These are phyloP conservation scores for Struthidea cinerea DNA, from an alignment of 2,113 vertebrate genomes.

Conservation along the genomic window DNA sequence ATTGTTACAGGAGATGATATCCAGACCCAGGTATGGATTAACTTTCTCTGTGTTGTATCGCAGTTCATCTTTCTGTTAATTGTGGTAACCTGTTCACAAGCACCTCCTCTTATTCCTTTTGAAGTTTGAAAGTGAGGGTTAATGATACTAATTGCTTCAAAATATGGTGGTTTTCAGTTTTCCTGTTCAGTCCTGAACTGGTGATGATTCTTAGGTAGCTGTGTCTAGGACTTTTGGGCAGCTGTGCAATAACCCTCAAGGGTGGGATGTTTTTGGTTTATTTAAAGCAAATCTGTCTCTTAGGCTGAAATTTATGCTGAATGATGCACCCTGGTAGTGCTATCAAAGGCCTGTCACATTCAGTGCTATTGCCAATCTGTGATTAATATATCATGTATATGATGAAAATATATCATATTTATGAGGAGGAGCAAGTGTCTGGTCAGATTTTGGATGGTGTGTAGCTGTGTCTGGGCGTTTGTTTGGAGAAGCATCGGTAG, in stretches of 20 bases:
- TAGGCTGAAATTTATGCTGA: background rate
- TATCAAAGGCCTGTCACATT: background rate
- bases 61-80: background rate
- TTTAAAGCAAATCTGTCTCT: background rate
- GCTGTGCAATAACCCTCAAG: background rate
- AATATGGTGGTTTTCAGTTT: background rate
- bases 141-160: background rate
- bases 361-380: background rate
- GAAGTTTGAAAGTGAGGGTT: background rate
- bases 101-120: background rate
- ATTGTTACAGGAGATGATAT: conserved; percentile 97
- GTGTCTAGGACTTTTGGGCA: background rate
- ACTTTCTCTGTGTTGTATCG: background rate
- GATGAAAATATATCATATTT: background rate
- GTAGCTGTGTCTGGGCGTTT: background rate
- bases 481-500: background rate
- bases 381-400: background rate
- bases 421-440: background rate
- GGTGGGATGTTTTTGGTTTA: background rate
- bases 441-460: background rate
- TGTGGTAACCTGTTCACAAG: background rate
- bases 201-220: background rate
- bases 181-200: background rate
- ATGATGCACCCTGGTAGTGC: background rate
- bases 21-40: conserved; percentile 88